These are phyloP conservation scores for Ladona fulva DNA, from an alignment of 1,140 invertebrate species.

Conservation along the genomic window DNA sequence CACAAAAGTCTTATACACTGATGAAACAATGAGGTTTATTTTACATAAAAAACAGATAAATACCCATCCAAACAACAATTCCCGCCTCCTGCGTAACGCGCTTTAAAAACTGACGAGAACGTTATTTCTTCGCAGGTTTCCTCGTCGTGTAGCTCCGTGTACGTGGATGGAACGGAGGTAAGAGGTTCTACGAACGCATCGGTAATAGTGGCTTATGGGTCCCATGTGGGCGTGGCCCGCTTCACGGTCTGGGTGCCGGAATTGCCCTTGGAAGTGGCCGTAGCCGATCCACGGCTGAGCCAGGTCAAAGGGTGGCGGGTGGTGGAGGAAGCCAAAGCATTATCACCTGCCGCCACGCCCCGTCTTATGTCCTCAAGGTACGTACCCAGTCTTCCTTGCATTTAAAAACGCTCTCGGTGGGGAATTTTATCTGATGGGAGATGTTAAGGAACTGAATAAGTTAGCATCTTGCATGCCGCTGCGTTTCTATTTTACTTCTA, in stretches of 20 bases:
- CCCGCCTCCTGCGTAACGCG: too few species aligned
- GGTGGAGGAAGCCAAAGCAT: conserved; percentile 48
- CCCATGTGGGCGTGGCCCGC: conserved; percentile 73
- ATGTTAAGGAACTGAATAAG: too few species aligned
- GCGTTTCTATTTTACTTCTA: too few species aligned
- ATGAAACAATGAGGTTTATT: too few species aligned
- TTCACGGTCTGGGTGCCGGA: conserved; percentile 97
- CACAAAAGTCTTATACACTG: too few species aligned
- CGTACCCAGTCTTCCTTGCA: background rate
- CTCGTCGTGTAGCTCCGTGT: conserved; percentile 90
- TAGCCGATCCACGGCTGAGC: conserved; percentile 79
- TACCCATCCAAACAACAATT: too few species aligned
- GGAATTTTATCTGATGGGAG: too few species aligned
- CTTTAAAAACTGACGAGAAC: too few species aligned
- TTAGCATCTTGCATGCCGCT: too few species aligned
- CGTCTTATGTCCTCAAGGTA: background rate
- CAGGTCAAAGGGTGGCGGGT: conserved; percentile 84
- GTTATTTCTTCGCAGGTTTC: conserved; percentile 64
- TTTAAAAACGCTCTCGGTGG: too few species aligned
- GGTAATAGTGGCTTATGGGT: conserved; percentile 87
- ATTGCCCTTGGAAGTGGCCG: conserved; percentile 79
- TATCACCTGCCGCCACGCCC: background rate
- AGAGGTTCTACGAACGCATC: conserved; percentile 90
- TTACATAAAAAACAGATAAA: too few species aligned
- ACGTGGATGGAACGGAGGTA: conserved; percentile 93